Conservation (phyloP, 2,888 invertebrate genomes). For the Ochropleura plecta region DNA sequence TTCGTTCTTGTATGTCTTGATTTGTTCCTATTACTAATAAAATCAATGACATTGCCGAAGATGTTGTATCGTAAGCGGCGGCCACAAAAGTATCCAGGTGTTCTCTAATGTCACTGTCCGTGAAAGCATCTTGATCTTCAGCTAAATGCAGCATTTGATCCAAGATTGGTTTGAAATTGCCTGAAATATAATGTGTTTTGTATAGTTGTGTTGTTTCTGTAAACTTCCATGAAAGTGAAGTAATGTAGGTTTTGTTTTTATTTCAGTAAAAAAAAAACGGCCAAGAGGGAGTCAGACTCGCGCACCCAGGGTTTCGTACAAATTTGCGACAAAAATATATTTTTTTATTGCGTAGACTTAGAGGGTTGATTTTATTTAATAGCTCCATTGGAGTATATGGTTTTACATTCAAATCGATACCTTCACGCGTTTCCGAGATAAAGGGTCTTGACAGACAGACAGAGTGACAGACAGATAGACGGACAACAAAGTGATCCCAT, state of each 20-base stretch:
- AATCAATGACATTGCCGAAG: neutral
- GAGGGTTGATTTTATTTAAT: too few species aligned
- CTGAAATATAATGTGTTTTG: neutral
- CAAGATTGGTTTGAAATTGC: neutral
- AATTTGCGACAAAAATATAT: too few species aligned
- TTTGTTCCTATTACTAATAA: neutral
- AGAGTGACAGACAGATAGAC: too few species aligned
- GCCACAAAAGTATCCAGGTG: conserved; percentile 1
- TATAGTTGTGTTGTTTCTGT: neutral
- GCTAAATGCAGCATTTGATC: neutral
- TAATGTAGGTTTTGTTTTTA: neutral
- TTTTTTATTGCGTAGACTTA: too few species aligned
- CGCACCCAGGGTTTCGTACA: too few species aligned
- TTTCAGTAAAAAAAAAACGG: too few species aligned
- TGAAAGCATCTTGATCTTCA: neutral
- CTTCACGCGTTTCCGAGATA: too few species aligned
- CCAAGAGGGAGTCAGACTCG: too few species aligned
- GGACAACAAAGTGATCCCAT: too few species aligned
- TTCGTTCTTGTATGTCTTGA: neutral
- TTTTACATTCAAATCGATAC: too few species aligned
- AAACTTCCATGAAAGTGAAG: neutral
- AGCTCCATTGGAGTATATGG: too few species aligned
- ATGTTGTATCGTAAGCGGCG: neutral
- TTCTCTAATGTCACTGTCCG: neutral
- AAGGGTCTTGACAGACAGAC: too few species aligned